A percentile compares a stretch with the other conserved stretches of the same genome.
Evolutionary conservation across 2,797 vertebrate genomes (phyloP).

Genomic region (Etheostoma nigrum): DNA sequence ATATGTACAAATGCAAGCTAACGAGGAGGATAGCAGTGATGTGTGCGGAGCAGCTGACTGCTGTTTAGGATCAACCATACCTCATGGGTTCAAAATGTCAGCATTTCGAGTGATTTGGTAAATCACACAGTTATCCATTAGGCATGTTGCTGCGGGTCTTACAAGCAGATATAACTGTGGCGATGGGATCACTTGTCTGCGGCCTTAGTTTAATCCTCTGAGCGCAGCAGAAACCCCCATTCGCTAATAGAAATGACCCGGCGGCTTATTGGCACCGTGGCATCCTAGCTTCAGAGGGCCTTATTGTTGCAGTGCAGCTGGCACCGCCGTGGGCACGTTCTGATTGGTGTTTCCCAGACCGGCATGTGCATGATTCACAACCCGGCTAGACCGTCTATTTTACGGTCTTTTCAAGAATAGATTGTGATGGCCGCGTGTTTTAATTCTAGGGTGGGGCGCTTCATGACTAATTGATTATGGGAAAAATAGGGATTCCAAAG

Average conservation of each 20-base stretch:
- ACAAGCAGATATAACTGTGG: background rate
- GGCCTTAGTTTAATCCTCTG: conserved; percentile 56
- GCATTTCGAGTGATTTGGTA: background rate
- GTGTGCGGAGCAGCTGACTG: conserved; percentile 56
- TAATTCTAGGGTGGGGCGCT: conserved; percentile 57
- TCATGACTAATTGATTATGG: conserved; percentile 73
- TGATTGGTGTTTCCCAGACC: conserved; percentile 54
- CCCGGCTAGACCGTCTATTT: conserved; percentile 9
- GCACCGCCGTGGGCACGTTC: conserved; percentile 58
- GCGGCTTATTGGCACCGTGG: conserved; percentile 70
- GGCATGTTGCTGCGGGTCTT: conserved; percentile 17
- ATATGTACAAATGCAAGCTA: background rate
- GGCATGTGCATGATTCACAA: conserved; percentile 49
- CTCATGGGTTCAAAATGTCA: conserved; percentile 33
- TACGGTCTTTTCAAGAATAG: conserved; percentile 9
- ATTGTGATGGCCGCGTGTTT: conserved; percentile 13
- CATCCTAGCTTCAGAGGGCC: conserved; percentile 72
- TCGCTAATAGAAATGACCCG: conserved; percentile 43
- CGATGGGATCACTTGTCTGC: conserved; percentile 31
- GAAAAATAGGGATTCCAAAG: conserved; percentile 21
- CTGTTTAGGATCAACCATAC: conserved; percentile 9
- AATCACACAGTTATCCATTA: background rate
- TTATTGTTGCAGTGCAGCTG: conserved; percentile 80
- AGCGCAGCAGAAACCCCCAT: conserved; percentile 43
- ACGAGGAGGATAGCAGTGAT: background rate